A percentile compares a stretch with the other conserved stretches of the same genome.
These are phyloP conservation scores for Griposia aprilina DNA, from an alignment of 2,888 invertebrate species.

Conservation along the genomic window DNA sequence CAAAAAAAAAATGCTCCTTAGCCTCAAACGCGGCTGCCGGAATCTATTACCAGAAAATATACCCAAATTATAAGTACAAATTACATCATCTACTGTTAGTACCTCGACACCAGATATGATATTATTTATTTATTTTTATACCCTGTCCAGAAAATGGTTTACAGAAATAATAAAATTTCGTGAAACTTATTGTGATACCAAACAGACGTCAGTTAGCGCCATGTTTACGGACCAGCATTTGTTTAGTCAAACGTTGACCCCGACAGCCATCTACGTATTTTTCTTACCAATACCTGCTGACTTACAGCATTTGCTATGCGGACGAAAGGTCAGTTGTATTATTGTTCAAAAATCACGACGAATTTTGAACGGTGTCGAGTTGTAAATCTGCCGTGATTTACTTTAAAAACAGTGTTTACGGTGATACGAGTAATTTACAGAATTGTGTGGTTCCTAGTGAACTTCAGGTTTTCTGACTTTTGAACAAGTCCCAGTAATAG, in stretches of 20 bases:
- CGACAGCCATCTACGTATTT: conserved; percentile 28
- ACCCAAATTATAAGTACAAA: neutral
- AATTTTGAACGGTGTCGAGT: neutral
- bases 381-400: neutral
- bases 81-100: neutral
- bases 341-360: conserved; percentile 7
- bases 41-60: conserved; percentile 1
- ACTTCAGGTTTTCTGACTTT: neutral
- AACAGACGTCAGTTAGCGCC: conserved; percentile 30
- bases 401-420: neutral
- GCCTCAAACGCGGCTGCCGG: neutral
- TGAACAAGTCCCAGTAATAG: neutral
- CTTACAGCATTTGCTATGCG: conserved; percentile 26
- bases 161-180: conserved; percentile 29
- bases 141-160: conserved; percentile 27
- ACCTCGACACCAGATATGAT: neutral
- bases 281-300: conserved; percentile 16
- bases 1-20: neutral
- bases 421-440: neutral
- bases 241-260: conserved; percentile 27
- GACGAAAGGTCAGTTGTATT: conserved; percentile 41
- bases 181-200: conserved; percentile 21
- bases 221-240: conserved; percentile 29
- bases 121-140: conserved; percentile 37
- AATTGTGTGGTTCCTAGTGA: neutral